These are phyloP conservation scores for Sorex maritimensis DNA, from an alignment of 2,797 vertebrate species.

Conservation along the genomic window DNA sequence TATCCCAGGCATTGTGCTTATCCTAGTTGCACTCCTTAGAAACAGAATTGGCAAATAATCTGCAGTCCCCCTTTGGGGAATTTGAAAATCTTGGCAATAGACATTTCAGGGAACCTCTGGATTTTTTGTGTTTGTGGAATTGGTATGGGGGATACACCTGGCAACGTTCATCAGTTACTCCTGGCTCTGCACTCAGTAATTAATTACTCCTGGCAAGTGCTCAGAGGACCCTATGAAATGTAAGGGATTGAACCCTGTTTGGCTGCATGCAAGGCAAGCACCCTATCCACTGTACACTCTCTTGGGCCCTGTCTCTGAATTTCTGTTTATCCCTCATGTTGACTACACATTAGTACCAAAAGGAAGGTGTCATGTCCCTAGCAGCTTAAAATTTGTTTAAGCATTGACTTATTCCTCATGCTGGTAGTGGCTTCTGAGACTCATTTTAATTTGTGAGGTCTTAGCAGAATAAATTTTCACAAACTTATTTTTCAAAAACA, in stretches of 20 bases:
- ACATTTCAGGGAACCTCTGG: neutral
- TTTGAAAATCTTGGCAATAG: neutral
- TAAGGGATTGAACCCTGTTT: too few species aligned
- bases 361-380: neutral
- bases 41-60: neutral
- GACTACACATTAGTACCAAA: too few species aligned
- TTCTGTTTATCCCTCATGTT: too few species aligned
- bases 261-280: too few species aligned
- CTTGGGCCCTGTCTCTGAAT: too few species aligned
- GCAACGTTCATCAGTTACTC: too few species aligned
- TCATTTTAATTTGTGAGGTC: neutral
- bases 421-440: neutral
- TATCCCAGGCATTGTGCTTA: neutral
- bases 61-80: neutral
- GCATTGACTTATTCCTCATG: neutral
- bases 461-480: neutral
- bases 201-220: too few species aligned
- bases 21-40: neutral
- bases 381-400: neutral
- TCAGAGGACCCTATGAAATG: too few species aligned
- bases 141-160: too few species aligned
- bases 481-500: neutral
- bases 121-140: neutral
- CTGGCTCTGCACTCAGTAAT: too few species aligned
- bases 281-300: too few species aligned